Base-by-base conservation (phyloP, 37 sponge, comb jelly and placozoan species). In the Chondrilla cf. caribensis region DNA sequence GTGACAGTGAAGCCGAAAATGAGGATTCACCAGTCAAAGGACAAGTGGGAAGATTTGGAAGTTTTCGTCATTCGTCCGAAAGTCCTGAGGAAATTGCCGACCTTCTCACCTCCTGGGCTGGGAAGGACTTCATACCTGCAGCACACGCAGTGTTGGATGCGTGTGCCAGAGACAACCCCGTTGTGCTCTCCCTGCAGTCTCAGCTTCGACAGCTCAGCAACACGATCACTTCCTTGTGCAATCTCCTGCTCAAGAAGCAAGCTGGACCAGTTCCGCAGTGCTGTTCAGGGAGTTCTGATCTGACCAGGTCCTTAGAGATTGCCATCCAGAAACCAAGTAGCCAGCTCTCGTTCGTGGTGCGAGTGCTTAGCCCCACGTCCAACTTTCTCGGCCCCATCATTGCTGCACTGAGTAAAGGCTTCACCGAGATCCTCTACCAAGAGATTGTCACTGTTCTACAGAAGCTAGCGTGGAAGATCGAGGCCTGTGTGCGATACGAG, bases 381-480 rank as follows among this genome's bases (percentile, higher is more conserved):
- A 6, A 72, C 80, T 3, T 79, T 84, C 36, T 79, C 70, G 0
- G 83, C 81, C 26, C 81, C 83, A 42, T 71, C 83, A 28, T 25
- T 0, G 15, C 65, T 14, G 40, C 15, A 15, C 43, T 73, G 41
- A 73, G 76, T 37, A n/a, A 25, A 1, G 84, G 84, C 3, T 90
- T 86, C 78, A 75, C 84, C 22, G 62, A 58, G 0, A 67, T 40
- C 0, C 64, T 90, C 8, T 83, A 86, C 76, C 78, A 75, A 14
- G 83, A 75, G 3, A 80, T 90, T 31, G 81, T 84, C 8, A 58
- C 54, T 5, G 81, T 76, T 0, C 44, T 90, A 2, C 87, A 86
- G 67, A 90, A 90, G 58, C 72, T 90, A n/a, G 59, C 87, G 24
- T 90, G 87, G 87, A 86, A 90, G 38, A 87, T 90, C 0, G 91